phyloP scores from a whole-genome alignment of 1,140 invertebrate genomes.

The Diabrotica undecimpunctata region DNA sequence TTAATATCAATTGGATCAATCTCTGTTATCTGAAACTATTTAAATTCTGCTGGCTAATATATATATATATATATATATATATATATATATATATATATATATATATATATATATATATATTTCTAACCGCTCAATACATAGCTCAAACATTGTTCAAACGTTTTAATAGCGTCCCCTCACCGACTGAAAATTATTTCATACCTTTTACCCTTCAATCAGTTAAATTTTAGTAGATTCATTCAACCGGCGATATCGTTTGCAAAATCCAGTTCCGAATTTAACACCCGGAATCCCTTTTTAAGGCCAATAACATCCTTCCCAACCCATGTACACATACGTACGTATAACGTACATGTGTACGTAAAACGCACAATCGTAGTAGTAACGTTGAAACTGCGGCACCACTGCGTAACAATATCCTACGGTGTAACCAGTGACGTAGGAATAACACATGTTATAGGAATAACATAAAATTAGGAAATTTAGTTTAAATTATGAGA shows the following conservation, averaged over 20 bases:
- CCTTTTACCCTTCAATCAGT: not conserved
- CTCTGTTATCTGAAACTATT: no score
- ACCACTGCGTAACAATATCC: slow-evolving; percentile 6
- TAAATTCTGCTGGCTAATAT: no score
- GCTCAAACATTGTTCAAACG: no score
- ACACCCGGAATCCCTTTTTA: slow-evolving; percentile 1
- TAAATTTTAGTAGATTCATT: not conserved
- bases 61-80: no score
- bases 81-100: no score
- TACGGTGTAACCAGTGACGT: no score
- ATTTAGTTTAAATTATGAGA: no score
- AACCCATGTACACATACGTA: not conserved
- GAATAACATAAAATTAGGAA: no score
- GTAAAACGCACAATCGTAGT: not conserved
- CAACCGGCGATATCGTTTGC: not conserved
- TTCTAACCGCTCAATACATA: no score
- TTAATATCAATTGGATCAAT: no score
- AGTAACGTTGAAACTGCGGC: slow-evolving; percentile 4
- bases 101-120: no score
- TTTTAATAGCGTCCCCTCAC: not conserved
- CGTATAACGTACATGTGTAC: slow-evolving; percentile 1
- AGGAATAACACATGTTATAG: no score
- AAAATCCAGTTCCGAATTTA: not conserved
- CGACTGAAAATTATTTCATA: not conserved
- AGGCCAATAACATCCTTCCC: not conserved